These are phyloP conservation scores for Balaeniceps rex DNA, from an alignment of 2,113 vertebrate species.

Conservation along the genomic window DNA sequence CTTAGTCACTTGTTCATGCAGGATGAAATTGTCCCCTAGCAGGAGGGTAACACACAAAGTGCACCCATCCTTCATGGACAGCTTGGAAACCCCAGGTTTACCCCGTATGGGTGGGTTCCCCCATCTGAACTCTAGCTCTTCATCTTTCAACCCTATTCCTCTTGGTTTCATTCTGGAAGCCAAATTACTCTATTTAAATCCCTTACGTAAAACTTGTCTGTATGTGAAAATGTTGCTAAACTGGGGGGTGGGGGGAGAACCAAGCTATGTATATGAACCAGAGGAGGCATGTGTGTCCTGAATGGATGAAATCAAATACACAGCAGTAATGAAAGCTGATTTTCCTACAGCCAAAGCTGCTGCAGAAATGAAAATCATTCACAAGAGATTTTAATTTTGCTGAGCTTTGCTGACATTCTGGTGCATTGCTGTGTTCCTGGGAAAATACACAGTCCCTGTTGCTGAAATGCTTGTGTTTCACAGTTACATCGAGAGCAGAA, in stretches of 20 bases:
- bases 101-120: fast-evolving
- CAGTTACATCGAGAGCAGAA: background rate
- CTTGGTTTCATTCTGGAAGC: background rate
- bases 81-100: background rate
- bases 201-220: background rate
- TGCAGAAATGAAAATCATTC: background rate
- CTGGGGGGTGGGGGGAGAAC: background rate
- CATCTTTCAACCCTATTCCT: background rate
- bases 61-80: no score
- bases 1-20: fast-evolving
- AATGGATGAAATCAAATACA: background rate
- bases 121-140: background rate
- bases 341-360: background rate
- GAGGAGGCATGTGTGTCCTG: background rate
- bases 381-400: background rate
- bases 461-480: background rate
- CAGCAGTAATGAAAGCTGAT: background rate
- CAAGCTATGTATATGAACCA: no score
- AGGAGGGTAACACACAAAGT: background rate
- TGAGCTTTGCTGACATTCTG: background rate
- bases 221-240: background rate
- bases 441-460: background rate
- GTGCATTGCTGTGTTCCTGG: background rate
- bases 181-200: background rate
- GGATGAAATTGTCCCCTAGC: no score